phyloP scores from a whole-genome alignment of 2,797 vertebrate genomes.

The Myiotriccus ornatus region DNA sequence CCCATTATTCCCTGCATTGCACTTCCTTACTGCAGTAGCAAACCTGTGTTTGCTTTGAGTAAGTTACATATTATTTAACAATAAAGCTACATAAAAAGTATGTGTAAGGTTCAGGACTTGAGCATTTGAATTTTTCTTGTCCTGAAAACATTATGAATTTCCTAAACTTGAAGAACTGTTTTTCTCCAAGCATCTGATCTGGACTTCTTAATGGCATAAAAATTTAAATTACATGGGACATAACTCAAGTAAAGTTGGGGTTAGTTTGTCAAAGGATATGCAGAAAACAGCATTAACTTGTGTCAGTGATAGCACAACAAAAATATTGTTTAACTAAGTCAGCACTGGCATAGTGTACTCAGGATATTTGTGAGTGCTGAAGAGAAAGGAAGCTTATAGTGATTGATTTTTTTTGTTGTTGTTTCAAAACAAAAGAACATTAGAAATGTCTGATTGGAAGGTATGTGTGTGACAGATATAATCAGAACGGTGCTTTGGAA shows the following conservation, averaged over 20 bases:
- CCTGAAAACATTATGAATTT: not conserved
- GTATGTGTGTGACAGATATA: not conserved
- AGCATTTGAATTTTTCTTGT: not conserved
- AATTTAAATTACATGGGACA: not conserved
- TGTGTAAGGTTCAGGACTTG: not conserved
- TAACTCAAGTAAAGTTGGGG: not conserved
- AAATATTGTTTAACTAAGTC: not conserved
- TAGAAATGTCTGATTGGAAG: not conserved
- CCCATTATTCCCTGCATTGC: not conserved
- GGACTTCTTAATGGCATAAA: not conserved
- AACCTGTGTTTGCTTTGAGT: not conserved
- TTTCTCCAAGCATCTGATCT: not conserved
- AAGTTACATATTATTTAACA: not conserved
- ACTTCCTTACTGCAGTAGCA: not conserved
- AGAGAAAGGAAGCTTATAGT: not conserved
- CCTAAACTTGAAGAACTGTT: not conserved
- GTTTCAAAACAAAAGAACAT: not conserved
- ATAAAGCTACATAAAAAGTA: not conserved
- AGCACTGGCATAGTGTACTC: not conserved
- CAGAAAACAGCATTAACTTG: not conserved
- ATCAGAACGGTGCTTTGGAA: not conserved
- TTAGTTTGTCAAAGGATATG: not conserved
- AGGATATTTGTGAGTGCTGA: not conserved
- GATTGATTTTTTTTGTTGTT: not conserved
- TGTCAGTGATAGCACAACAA: too few species aligned